phyloP scores from a whole-genome alignment of 1,140 invertebrate species.

The Pollicipes pollicipes region DNA sequence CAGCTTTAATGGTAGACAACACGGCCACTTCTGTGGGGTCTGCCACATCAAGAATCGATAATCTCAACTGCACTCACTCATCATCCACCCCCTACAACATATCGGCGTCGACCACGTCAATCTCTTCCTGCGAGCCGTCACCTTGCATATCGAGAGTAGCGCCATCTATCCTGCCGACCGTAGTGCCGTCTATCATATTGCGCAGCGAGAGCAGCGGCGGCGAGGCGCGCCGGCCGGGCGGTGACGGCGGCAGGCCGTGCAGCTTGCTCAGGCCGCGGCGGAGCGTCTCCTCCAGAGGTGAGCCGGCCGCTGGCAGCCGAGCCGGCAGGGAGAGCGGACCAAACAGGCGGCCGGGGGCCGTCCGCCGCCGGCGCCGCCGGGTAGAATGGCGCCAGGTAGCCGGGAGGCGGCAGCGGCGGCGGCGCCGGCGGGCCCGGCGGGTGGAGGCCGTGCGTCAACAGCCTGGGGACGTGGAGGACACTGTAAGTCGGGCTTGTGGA shows the following conservation, averaged over 20 bases:
- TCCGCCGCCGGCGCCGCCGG: too few relatives aligned
- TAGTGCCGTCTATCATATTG: background rate
- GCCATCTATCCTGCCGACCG: background rate
- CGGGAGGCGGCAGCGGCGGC: too few relatives aligned
- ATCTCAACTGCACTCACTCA: too few relatives aligned
- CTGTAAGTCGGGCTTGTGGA: too few relatives aligned
- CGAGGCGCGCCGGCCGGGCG: too few relatives aligned
- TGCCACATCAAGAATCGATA: too few relatives aligned
- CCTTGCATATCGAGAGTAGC: background rate
- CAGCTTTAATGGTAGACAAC: too few relatives aligned
- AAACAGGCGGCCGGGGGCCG: too few relatives aligned
- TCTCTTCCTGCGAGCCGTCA: background rate
- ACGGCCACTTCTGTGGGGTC: too few relatives aligned
- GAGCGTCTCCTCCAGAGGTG: background rate
- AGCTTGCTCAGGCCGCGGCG: background rate
- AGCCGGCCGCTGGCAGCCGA: background rate
- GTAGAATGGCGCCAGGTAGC: background rate
- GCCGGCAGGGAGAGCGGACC: too few relatives aligned
- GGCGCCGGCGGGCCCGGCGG: too few relatives aligned
- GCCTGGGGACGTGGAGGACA: background rate
- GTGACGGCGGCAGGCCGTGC: background rate
- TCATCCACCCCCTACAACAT: background rate
- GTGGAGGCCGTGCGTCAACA: too few relatives aligned
- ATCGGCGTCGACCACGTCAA: background rate
- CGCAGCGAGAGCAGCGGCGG: background rate